A percentile compares a stretch with the other conserved stretches of the same genome.
Conservation (phyloP, 2,113 vertebrate species). For the human (Homo sapiens) region GRCh38 chr6:162879001-162879500, state of each 20-base stretch:
- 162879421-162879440: not conserved
- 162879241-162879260: not conserved
- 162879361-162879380: not conserved
- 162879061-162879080: not conserved
- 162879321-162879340: not conserved
- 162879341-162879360: not conserved
- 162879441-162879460: not conserved
- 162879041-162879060: not conserved
- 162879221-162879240: not conserved
- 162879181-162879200: conserved; percentile 3
- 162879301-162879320: not conserved
- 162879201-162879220: not conserved
- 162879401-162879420: rapidly evolving
- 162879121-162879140: not conserved
- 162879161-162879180: conserved; percentile 5
- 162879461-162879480: not conserved
- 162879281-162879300: not conserved
- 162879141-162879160: not conserved
- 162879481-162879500: not conserved
- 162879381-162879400: not conserved
- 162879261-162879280: not conserved
- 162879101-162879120: not conserved
- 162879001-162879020: not conserved
- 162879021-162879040: not conserved
- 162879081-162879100: not conserved